Evolutionary conservation across 2,888 invertebrate species (phyloP).

Genomic region (Platycheirus albimanus): DNA sequence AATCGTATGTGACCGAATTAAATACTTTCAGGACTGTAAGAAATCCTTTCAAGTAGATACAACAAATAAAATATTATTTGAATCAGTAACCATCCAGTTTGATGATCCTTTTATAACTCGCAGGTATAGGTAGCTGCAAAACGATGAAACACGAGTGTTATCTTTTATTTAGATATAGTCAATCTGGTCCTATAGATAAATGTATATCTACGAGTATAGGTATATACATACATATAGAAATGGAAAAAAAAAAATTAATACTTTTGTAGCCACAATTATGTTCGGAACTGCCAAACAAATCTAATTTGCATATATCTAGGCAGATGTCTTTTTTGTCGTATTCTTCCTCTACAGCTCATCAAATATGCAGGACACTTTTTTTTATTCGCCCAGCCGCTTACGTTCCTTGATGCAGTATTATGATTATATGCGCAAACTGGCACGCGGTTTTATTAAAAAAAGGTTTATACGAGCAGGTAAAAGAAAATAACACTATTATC

Average conservation of each 20-base stretch:
- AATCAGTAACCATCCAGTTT: slow-evolving; percentile 1
- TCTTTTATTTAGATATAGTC: slow-evolving; percentile 55
- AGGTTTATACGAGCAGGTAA: slow-evolving; percentile 27
- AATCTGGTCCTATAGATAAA: slow-evolving; percentile 40
- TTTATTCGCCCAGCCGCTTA: slow-evolving; percentile 28
- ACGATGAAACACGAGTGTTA: slow-evolving; percentile 43
- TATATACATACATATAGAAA: neutral
- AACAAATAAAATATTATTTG: slow-evolving; percentile 13
- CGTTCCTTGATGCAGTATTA: slow-evolving; percentile 52
- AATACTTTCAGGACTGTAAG: neutral
- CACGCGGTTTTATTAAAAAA: slow-evolving; percentile 72
- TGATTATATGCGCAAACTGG: slow-evolving; percentile 70
- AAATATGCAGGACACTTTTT: slow-evolving; percentile 63
- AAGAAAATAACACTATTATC: slow-evolving; percentile 32
- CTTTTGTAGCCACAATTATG: slow-evolving; percentile 74
- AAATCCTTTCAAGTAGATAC: neutral
- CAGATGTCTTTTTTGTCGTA: slow-evolving; percentile 65
- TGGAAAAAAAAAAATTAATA: slow-evolving; percentile 58
- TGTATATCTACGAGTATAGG: no score
- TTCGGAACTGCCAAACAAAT: slow-evolving; percentile 68
- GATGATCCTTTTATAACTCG: slow-evolving; percentile 22
- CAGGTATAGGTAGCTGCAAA: slow-evolving; percentile 53
- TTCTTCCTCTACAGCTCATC: slow-evolving; percentile 62
- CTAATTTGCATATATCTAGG: slow-evolving; percentile 74
- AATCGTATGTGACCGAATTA: no score